Conservation (phyloP, 2,113 vertebrate genomes). For the Enhydra lutris region DNA sequence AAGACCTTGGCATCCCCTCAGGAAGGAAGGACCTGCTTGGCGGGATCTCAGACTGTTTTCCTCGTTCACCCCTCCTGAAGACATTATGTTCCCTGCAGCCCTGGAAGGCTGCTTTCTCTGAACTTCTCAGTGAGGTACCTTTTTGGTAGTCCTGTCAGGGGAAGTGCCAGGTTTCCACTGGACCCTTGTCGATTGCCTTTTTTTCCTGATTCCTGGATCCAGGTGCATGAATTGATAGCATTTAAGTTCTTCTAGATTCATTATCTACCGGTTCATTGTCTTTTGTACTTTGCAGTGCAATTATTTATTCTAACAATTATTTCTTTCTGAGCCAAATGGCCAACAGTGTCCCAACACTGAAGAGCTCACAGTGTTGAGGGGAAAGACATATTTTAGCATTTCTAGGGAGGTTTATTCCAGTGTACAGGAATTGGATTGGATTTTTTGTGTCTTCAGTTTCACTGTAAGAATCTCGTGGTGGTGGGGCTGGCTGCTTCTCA, state of each 20-base stretch:
- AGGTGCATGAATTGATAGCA: not conserved
- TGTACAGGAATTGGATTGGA: not conserved
- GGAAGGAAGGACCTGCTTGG: conserved; percentile 73
- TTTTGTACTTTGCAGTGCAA: not conserved
- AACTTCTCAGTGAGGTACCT: not conserved
- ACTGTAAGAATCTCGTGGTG: not conserved
- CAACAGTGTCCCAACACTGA: not conserved
- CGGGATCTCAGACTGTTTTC: conserved; percentile 58
- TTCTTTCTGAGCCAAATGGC: not conserved
- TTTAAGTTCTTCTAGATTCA: not conserved
- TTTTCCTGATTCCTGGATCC: not conserved
- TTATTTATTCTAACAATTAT: not conserved
- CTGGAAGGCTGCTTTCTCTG: not conserved
- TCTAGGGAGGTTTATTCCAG: not conserved
- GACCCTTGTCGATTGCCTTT: not conserved
- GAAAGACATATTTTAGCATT: not conserved
- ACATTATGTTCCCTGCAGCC: conserved; percentile 60
- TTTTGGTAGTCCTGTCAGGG: not conserved
- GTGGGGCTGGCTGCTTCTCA: not conserved
- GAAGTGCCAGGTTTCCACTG: not conserved
- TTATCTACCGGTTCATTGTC: not conserved
- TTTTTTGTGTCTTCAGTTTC: not conserved
- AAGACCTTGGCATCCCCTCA: conserved; percentile 67
- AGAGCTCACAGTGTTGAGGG: not conserved
- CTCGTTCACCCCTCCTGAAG: conserved; percentile 57